Conservation (phyloP, 2,888 invertebrate genomes). For the Lucinisca nassula region DNA sequence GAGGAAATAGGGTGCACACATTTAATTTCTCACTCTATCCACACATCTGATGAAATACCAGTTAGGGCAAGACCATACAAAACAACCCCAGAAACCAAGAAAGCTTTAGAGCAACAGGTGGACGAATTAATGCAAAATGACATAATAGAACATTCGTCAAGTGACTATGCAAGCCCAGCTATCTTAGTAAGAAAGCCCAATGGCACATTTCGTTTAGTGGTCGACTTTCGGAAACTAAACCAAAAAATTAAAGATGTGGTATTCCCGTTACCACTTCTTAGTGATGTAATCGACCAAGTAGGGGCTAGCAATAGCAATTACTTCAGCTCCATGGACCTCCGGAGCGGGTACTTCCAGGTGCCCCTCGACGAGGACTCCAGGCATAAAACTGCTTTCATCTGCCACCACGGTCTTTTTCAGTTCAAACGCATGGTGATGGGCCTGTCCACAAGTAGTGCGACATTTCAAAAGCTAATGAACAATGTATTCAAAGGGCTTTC, state of each 20-base stretch:
- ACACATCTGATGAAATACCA: no score
- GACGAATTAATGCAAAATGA: not conserved
- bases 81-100: no score
- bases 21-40: no score
- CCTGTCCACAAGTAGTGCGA: not conserved
- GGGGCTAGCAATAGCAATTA: not conserved
- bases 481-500: not conserved
- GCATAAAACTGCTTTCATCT: not conserved
- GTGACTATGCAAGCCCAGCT: not conserved
- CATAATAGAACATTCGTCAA: slow-evolving; percentile 1
- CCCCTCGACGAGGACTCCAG: not conserved
- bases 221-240: not conserved
- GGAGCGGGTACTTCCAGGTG: not conserved
- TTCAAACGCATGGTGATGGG: not conserved
- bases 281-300: not conserved
- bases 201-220: not conserved
- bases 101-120: not conserved
- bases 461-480: not conserved
- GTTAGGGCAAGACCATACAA: no score
- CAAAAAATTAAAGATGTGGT: not conserved
- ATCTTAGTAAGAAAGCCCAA: not conserved
- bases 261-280: not conserved
- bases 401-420: not conserved
- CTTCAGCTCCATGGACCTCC: not conserved
- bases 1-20: no score